Conservation (phyloP, 2,797 vertebrate genomes). For the Parauchenoglanis punctatus region DNA sequence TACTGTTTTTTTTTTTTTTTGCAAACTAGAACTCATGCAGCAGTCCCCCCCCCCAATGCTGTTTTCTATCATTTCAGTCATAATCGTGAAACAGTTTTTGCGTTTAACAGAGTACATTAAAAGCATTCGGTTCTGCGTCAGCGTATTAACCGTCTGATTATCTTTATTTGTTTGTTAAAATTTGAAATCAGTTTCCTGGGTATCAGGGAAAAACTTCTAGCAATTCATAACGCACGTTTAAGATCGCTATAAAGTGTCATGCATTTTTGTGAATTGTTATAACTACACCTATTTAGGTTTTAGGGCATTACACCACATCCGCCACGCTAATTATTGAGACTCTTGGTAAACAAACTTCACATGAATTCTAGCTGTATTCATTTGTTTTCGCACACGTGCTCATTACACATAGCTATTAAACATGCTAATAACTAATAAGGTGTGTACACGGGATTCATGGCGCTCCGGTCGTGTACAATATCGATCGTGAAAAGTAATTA, state of each 20-base stretch:
- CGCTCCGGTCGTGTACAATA: background rate
- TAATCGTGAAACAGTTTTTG: background rate
- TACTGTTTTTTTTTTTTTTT: no score
- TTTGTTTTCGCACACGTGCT: background rate
- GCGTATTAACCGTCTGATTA: background rate
- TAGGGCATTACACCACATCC: no score
- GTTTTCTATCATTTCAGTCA: background rate
- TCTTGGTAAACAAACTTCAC: background rate
- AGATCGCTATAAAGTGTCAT: background rate
- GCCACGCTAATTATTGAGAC: background rate
- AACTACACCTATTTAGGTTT: background rate
- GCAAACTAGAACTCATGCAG: no score
- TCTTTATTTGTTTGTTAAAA: background rate
- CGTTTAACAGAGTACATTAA: background rate
- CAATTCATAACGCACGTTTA: background rate
- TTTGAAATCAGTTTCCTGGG: background rate
- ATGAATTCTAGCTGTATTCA: background rate
- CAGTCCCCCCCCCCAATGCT: background rate
- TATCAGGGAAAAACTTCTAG: background rate
- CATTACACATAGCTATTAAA: background rate
- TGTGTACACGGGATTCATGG: background rate
- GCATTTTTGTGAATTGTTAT: background rate
- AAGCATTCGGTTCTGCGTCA: background rate
- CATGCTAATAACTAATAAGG: background rate
- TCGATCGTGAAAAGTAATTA: slow-evolving; percentile 37